phyloP scores from a whole-genome alignment of 2,113 vertebrate species.

The Pseudonaja textilis region DNA sequence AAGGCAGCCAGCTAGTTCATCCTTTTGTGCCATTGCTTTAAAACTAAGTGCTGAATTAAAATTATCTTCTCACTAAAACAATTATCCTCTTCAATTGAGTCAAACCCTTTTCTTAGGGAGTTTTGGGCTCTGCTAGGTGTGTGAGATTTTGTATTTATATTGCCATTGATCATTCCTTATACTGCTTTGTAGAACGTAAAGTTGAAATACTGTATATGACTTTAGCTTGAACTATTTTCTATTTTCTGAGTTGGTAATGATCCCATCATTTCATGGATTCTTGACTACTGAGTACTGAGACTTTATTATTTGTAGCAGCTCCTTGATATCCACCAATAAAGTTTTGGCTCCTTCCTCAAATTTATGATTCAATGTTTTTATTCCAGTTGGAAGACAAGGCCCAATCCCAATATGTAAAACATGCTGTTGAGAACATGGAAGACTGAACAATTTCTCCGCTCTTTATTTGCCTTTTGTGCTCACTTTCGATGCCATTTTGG shows the following conservation, averaged over 20 bases:
- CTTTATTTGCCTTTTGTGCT: not conserved
- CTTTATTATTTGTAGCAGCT: not conserved
- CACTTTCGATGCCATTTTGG: not conserved
- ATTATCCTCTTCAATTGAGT: not conserved
- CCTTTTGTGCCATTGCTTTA: not conserved
- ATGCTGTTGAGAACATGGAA: not conserved
- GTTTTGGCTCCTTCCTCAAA: not conserved
- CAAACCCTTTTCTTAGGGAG: not conserved
- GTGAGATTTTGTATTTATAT: not conserved
- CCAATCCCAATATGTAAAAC: not conserved
- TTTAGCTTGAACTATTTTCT: not conserved
- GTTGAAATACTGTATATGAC: not conserved
- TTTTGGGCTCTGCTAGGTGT: not conserved
- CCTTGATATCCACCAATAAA: not conserved
- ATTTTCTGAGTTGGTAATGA: not conserved
- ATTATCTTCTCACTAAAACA: not conserved
- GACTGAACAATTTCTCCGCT: not conserved
- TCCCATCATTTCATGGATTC: not conserved
- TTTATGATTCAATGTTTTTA: not conserved
- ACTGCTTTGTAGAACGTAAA: not conserved
- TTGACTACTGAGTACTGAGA: not conserved
- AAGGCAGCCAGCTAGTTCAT: not conserved
- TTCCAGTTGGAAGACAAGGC: not conserved
- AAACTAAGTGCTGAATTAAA: not conserved
- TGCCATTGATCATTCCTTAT: not conserved